Evolutionary conservation across 2,797 vertebrate genomes (phyloP).

Genomic region (Diceros bicornis): DNA sequence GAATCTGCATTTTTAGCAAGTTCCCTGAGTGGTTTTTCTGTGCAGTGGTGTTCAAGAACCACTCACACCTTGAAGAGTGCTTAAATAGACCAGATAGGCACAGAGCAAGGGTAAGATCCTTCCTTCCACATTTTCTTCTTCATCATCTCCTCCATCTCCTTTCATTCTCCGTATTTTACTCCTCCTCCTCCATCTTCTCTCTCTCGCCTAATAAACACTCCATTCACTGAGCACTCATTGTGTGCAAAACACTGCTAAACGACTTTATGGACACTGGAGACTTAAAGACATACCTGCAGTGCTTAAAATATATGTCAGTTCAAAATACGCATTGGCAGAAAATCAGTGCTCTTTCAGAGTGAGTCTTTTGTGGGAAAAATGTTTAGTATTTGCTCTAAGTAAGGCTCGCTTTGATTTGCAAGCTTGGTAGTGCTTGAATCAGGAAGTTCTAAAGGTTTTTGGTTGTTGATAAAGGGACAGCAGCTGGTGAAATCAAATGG

Average conservation of each 20-base stretch:
- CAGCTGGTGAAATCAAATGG: neutral
- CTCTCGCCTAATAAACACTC: neutral
- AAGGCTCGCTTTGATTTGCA: conserved; percentile 53
- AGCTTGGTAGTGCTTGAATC: neutral
- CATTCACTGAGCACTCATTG: neutral
- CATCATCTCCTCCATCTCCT: neutral
- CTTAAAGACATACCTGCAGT: neutral
- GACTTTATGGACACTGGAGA: neutral
- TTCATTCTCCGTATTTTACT: neutral
- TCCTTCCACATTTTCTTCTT: neutral
- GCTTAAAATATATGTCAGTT: conserved; percentile 27
- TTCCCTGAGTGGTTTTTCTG: neutral
- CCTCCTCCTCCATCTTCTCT: neutral
- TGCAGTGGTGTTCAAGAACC: neutral
- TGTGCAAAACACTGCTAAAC: neutral
- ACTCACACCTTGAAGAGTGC: neutral
- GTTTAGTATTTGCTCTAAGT: conserved; percentile 43
- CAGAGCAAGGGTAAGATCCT: neutral
- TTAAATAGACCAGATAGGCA: neutral
- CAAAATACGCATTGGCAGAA: conserved; percentile 32
- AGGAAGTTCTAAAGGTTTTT: neutral
- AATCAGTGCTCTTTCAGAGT: conserved; percentile 51
- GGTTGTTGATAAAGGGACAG: neutral
- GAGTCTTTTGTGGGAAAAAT: conserved; percentile 15
- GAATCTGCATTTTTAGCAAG: neutral